Base-by-base conservation (phyloP, 2,113 vertebrate species). In the Centropus bengalensis region DNA sequence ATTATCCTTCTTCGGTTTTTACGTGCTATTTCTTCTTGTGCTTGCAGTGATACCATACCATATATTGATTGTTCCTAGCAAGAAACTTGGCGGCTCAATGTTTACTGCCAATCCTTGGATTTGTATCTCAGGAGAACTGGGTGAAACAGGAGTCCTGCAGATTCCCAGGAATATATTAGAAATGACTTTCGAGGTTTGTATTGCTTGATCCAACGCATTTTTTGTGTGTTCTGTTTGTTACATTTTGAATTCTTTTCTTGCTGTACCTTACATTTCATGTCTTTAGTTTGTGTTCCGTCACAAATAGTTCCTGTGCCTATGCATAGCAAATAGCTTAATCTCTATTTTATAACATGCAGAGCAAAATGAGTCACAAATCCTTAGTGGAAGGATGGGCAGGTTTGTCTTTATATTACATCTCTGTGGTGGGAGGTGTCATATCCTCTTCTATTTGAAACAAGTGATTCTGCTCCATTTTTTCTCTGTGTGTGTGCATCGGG, bases 91-190 rank as follows among this genome's bases (percentile, higher is more conserved):
- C 10, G 99, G 99, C 87, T 99, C 99, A 81, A 99, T 99, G 99
- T 99, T 99, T 96, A 99, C 99, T 20, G 99, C 99, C 89, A 99
- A 99, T 95, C 99, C 99, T 30, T 99, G 99, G 99, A 99, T 99
- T 92, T 99, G 99, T 95, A 99, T 99, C 63, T 99, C 99, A 1
- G 99, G 99, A 83, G 99, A 99, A 79, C 95, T 99, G 91, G 98
- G 99, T 32, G 99, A 99, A 96, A 99, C 99, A 14, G 99, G 99
- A 78, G 98, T 99, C 36, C 96, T 99, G 83, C 99, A 99, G 96
- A 97, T 99, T 89, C 99, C 99, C 88, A 99, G 98, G 96, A 99
- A 99, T 63, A 97, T 98, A 82, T 95, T 99, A 92, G 99, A 99
- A 97, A 99, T 99, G 97, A 99, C 99, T 23, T 99, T 99, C 92